Conservation (phyloP, 2,113 vertebrate species). For the Himantopus leucocephalus region DNA sequence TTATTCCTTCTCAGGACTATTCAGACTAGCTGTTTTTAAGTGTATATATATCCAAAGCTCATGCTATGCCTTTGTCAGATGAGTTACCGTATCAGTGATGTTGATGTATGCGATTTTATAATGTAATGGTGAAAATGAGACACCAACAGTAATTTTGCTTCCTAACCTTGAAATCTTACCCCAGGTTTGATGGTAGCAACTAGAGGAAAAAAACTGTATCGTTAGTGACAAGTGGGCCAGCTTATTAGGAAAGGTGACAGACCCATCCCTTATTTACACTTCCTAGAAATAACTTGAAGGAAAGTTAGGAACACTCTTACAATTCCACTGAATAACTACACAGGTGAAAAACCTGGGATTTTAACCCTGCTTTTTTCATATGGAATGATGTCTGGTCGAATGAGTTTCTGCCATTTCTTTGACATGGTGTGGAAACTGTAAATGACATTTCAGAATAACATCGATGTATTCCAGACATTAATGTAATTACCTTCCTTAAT, state of each 20-base stretch:
- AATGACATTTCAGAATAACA: neutral
- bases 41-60: neutral
- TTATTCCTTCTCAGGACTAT: neutral
- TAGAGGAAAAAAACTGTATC: neutral
- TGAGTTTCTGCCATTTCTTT: neutral
- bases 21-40: neutral
- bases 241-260: neutral
- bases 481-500: too few relatives aligned
- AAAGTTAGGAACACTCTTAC: neutral
- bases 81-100: neutral
- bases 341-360: neutral
- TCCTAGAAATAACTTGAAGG: neutral
- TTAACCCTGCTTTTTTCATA: neutral
- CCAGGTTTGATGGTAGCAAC: neutral
- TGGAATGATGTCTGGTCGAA: fast-evolving
- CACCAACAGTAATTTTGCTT: neutral
- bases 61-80: fast-evolving
- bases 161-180: neutral
- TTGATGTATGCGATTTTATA: neutral
- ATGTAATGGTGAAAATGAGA: neutral
- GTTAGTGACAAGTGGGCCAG: neutral
- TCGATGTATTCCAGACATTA: neutral
- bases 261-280: neutral
- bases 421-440: neutral
- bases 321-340: neutral